Base-by-base conservation (phyloP, 2,797 vertebrate genomes). In the Gadopsis bispinosus region DNA sequence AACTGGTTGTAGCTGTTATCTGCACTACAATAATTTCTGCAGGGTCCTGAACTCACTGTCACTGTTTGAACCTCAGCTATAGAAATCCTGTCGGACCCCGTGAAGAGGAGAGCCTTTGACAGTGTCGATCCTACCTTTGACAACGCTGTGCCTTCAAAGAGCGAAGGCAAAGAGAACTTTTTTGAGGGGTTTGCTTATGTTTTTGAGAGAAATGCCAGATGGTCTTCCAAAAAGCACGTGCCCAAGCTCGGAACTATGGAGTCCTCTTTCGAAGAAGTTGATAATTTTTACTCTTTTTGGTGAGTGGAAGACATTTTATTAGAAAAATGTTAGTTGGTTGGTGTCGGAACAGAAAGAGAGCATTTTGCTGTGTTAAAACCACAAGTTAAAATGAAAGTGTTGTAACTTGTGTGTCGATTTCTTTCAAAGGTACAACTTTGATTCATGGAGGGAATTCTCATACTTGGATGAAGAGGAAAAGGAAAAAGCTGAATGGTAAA, bases 391-490 rank as follows among this genome's bases (percentile, higher is more conserved):
- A 1, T 4, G 12, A 39, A 16, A 13, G 7, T 37, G 8, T 37
- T 50, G 37, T 11, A 41, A 45, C 41, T 1, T 41, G 9, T 12
- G 10, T 12, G 10, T 37, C 3, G 0, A 7, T 63, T 51, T 37
- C 5, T 61, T 1, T 51, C 70, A 35, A 78, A 99, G 98, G 98
- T 99, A 99, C 92, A 98, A 99, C 94, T 99, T 99, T 94, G 98
- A 99, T 90, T 99, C 98, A 4, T 99, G 98, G 98, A 96, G 98
- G 92, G 98, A 99, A 81, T 99, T 99, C 93, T 99, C 98, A 17
- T 99, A 99, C 85, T 93, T 99, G 93, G 98, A 99, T 84, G 98
- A 99, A 94, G 98, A 99, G 87, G 98, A 99, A 92, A 99, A 99
- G 93, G 98, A 99, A 91, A 99, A 99, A 71, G 98, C 98, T 69